Evolutionary conservation across 2,888 invertebrate genomes (phyloP).

Genomic region (Malacosoma neustria): DNA sequence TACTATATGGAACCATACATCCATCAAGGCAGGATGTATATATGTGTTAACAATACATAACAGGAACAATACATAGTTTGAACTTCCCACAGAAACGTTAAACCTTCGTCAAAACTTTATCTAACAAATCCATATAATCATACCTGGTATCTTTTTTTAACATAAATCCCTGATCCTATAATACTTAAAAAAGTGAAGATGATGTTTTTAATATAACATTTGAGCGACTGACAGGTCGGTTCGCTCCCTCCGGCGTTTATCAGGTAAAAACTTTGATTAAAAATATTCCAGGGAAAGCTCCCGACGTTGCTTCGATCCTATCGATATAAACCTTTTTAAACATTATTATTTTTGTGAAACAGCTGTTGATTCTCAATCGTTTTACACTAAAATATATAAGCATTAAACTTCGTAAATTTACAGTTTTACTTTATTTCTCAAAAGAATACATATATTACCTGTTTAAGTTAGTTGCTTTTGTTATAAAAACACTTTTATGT

Average conservation of each 20-base stretch:
- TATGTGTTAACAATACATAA: no score
- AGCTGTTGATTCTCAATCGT: no score
- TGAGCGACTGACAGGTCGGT: constrained; percentile 72
- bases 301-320: constrained; percentile 27
- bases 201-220: constrained; percentile 68
- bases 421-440: no score
- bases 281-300: constrained; percentile 66
- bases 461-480: no score
- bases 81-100: constrained; percentile 30
- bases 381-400: no score
- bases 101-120: constrained; percentile 73
- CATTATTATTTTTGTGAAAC: neutral
- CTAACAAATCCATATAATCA: constrained; percentile 66
- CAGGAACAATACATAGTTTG: constrained; percentile 32
- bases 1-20: no score
- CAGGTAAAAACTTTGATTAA: constrained; percentile 73
- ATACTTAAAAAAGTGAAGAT: constrained; percentile 64
- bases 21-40: no score
- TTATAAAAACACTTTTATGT: no score
- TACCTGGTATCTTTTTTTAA: constrained; percentile 33
- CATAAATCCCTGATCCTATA: constrained; percentile 68
- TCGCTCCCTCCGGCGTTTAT: constrained; percentile 43
- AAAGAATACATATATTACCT: no score
- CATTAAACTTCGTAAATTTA: no score
- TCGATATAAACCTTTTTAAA: constrained; percentile 15